A percentile compares a stretch with the other conserved stretches of the same genome.
phyloP scores from a whole-genome alignment of 2,797 vertebrate species.

The Lithobates pipiens region DNA sequence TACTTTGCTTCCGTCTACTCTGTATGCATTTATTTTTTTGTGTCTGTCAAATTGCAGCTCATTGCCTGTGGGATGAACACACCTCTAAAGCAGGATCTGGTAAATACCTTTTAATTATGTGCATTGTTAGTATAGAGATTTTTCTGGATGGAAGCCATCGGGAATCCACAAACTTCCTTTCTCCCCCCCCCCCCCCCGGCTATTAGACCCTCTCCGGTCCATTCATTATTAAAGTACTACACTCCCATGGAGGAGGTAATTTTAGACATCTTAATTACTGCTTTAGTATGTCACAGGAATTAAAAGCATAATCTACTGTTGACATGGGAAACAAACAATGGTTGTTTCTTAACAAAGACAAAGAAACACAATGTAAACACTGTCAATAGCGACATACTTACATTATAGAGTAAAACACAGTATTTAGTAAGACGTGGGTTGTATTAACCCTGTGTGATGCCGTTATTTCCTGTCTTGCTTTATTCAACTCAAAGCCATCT shows the following conservation, averaged over 20 bases:
- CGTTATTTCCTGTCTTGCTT: not conserved
- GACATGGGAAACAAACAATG: slow-evolving; percentile 42
- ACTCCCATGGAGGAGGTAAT: slow-evolving; percentile 32
- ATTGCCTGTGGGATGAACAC: too few species aligned
- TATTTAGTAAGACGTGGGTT: not conserved
- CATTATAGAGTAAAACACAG: slow-evolving; percentile 4
- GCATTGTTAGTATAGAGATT: slow-evolving; percentile 19
- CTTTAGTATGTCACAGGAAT: slow-evolving; percentile 46
- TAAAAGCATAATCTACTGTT: slow-evolving; percentile 49
- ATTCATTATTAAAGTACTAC: slow-evolving; percentile 43
- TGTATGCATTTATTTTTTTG: too few species aligned
- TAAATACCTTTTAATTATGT: not conserved
- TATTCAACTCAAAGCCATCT: not conserved
- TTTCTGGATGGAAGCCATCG: not conserved
- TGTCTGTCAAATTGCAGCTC: too few species aligned
- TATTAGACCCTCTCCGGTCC: slow-evolving; percentile 40
- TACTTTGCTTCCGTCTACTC: too few species aligned
- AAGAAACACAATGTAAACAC: slow-evolving; percentile 24
- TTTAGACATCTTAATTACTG: slow-evolving; percentile 56
- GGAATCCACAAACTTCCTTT: slow-evolving; percentile 7
- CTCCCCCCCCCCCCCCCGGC: slow-evolving; percentile 26
- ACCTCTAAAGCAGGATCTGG: not conserved
- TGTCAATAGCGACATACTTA: not conserved
- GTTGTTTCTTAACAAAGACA: slow-evolving; percentile 23
- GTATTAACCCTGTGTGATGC: not conserved